Percentiles rank a stretch among this genome's conserved stretches.
These are phyloP conservation scores for Seira musarum DNA, from an alignment of 2,888 invertebrate genomes.

Conservation along the genomic window DNA sequence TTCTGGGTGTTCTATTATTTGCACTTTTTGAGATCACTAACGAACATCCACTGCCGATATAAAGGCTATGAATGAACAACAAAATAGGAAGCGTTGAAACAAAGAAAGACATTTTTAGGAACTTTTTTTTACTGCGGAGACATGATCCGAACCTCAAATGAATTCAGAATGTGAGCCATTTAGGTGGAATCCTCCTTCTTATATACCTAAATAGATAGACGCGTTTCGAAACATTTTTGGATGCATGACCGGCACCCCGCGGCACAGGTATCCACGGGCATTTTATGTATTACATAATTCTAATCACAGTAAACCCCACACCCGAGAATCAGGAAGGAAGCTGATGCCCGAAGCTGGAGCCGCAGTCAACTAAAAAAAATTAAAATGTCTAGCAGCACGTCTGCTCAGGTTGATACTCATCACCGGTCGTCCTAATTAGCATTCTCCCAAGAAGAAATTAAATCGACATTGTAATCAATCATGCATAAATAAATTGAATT, in stretches of 20 bases:
- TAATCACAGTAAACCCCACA: no score
- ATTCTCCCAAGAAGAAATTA: neutral
- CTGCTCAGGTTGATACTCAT: no score
- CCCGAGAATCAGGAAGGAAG: neutral
- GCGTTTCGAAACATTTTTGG: neutral
- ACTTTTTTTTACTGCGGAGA: neutral
- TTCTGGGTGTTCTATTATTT: neutral
- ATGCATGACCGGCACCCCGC: neutral
- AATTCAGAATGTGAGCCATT: neutral
- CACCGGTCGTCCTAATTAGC: neutral
- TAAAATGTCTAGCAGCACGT: neutral
- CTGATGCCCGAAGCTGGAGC: neutral
- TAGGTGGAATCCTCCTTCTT: neutral
- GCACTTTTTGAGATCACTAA: neutral
- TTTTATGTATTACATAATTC: neutral
- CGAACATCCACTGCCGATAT: neutral
- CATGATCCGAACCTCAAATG: neutral
- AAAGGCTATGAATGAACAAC: neutral
- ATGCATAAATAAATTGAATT: neutral
- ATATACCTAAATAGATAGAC: neutral
- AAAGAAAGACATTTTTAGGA: no score
- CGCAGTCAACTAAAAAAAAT: neutral
- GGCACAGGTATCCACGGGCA: neutral
- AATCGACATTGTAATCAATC: neutral
- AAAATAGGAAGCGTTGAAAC: neutral